Percentiles rank a stretch among this genome's conserved stretches.
These are phyloP conservation scores for Epistrophe eligans DNA, from an alignment of 2,888 invertebrate genomes.

Conservation along the genomic window DNA sequence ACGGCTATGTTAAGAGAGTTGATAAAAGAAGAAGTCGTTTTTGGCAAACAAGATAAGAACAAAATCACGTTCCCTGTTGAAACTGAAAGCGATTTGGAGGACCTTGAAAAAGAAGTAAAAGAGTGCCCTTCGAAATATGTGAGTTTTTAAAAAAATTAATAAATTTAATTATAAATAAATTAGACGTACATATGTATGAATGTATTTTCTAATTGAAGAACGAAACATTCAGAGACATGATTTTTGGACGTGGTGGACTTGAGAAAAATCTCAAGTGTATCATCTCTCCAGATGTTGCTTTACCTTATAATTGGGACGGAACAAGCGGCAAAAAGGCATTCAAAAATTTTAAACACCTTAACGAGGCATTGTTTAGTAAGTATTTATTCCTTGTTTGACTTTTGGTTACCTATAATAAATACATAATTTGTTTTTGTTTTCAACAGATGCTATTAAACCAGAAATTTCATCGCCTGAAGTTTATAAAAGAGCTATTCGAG, in stretches of 20 bases:
- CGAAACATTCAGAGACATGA: neutral
- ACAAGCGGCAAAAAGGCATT: constrained; percentile 10
- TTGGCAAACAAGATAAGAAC: neutral
- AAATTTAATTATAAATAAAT: neutral
- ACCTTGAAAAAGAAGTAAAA: neutral
- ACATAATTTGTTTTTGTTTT: neutral
- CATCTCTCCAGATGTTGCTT: neutral
- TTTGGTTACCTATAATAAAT: neutral
- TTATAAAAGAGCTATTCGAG: neutral
- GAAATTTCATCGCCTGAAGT: neutral
- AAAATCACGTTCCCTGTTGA: neutral
- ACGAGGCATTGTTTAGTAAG: neutral
- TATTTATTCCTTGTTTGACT: neutral
- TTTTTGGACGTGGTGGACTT: neutral
- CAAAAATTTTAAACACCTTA: neutral
- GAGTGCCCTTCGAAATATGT: neutral
- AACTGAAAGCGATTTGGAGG: neutral
- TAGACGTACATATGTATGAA: too few species aligned
- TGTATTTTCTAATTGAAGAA: neutral
- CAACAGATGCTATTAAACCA: neutral
- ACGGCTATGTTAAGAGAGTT: neutral
- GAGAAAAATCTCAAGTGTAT: neutral
- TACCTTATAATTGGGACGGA: constrained; percentile 16
- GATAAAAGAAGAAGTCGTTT: neutral
- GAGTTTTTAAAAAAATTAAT: neutral